Evolutionary conservation across 2,113 vertebrate genomes (phyloP), one percentile per base, ranked within the genome.

Genomic region (Propithecus coquereli): DNA sequence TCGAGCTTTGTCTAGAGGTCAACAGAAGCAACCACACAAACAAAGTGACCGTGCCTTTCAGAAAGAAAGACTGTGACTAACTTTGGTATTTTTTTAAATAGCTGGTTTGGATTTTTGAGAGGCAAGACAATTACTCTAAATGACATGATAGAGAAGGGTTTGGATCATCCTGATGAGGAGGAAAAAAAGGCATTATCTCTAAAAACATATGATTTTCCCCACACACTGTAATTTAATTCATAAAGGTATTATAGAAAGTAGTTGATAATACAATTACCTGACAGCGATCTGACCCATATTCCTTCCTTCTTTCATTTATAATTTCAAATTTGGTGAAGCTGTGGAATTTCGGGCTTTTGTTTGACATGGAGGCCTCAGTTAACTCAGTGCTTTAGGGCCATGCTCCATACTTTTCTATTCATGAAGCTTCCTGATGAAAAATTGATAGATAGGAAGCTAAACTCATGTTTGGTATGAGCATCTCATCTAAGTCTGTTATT

Each of bases 61-160:
- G 63, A 91, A 73, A 87, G 74, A 66, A 97, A 65, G 66, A 47
- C 54, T 80, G 37, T 82, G 71, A 68, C 87, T 90, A 88, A 79
- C 32, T 27, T 50, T 85, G 85, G 47, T 50, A 71, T 92, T 91
- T 94, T 96, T 96, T 81, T 34, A 94, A 97, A 97, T 97, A 81
- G 43, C 88, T 80, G 63, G 91, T 93, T 92, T 91, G 73, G 63
- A 66, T 84, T 93, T 94, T 93, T 87, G 94, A 96, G 91, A 94
- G 79, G 63, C 73, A 71, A 63, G 79, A 80, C 95, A 93, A 94
- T 96, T 91, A 87, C 70, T 84, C 22, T 79, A 96, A 98, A 96
- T 98, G 91, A 95, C 37, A 87, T 14, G 86, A 66, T 84, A 59
- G 77, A 50, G 71, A 63, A 68, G 16, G 59, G 63, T 74, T 96